Conservation (phyloP, 2,113 vertebrate species). For the Eubucco bourcierii region DNA sequence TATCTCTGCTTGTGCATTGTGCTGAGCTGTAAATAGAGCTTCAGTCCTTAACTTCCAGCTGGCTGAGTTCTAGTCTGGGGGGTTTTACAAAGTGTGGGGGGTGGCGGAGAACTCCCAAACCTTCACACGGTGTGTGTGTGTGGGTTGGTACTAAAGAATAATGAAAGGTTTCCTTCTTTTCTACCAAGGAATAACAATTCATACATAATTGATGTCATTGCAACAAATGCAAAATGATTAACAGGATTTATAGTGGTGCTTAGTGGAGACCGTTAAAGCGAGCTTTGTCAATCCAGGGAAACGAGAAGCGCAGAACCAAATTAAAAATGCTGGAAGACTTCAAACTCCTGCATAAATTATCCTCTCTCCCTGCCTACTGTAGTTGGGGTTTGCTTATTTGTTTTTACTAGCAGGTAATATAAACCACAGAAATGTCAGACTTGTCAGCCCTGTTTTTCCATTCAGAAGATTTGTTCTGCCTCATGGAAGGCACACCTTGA, state of each 20-base stretch:
- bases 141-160: not conserved
- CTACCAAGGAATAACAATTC: not conserved
- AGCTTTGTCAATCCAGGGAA: not conserved
- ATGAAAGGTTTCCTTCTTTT: slow-evolving; percentile 6
- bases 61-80: no score
- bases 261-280: not conserved
- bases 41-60: no score
- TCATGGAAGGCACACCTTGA: not conserved
- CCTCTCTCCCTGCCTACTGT: not conserved
- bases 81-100: no score
- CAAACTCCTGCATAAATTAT: not conserved
- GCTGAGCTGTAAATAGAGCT: no score
- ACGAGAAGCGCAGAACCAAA: not conserved
- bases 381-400: slow-evolving; percentile 26
- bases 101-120: no score
- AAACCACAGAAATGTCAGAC: slow-evolving; percentile 43
- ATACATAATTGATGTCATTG: not conserved
- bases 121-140: no score
- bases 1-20: no score
- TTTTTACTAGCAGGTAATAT: slow-evolving; percentile 29
- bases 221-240: not conserved
- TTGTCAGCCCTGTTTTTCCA: slow-evolving; percentile 17
- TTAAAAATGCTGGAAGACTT: not conserved
- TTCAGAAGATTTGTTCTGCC: not conserved
- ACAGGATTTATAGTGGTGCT: not conserved